phyloP scores from a whole-genome alignment of 1,140 invertebrate species.

The Akabosia matsudoensis region DNA sequence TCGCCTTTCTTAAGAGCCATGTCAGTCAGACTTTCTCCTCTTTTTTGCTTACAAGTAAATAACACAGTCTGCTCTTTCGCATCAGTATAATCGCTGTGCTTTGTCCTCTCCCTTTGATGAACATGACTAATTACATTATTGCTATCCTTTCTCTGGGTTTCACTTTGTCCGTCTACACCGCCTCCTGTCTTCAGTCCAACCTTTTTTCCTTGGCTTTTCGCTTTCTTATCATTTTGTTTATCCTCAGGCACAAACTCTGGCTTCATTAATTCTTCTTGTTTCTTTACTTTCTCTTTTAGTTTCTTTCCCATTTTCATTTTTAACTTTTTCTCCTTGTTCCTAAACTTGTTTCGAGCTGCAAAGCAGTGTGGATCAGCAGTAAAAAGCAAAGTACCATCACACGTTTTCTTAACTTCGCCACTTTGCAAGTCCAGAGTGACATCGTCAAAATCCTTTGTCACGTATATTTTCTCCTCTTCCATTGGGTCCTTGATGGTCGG shows the following conservation, averaged over 20 bases:
- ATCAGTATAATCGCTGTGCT: neutral
- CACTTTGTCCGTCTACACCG: neutral
- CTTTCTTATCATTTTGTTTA: neutral
- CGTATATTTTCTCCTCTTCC: conserved; percentile 19
- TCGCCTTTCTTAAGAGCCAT: too few relatives aligned
- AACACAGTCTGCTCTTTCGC: neutral
- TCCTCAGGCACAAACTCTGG: neutral
- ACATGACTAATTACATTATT: neutral
- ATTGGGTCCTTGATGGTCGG: neutral
- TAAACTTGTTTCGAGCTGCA: neutral
- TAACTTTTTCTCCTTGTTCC: neutral
- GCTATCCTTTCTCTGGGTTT: neutral
- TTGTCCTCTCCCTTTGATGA: neutral
- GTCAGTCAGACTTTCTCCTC: neutral
- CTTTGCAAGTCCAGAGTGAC: conserved; percentile 42
- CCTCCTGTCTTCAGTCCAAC: conserved; percentile 5
- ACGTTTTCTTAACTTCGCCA: conserved; percentile 39
- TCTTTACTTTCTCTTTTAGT: neutral
- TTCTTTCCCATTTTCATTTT: conserved; percentile 26
- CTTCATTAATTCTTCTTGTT: neutral
- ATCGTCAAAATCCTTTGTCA: conserved; percentile 38
- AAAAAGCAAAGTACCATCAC: conserved; percentile 41
- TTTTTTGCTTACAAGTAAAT: neutral
- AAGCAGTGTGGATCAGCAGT: conserved; percentile 2
- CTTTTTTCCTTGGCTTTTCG: neutral